A percentile compares a stretch with the other conserved stretches of the same genome.
Conservation (phyloP, 2,888 invertebrate genomes). For the Callimorpha dominula region DNA sequence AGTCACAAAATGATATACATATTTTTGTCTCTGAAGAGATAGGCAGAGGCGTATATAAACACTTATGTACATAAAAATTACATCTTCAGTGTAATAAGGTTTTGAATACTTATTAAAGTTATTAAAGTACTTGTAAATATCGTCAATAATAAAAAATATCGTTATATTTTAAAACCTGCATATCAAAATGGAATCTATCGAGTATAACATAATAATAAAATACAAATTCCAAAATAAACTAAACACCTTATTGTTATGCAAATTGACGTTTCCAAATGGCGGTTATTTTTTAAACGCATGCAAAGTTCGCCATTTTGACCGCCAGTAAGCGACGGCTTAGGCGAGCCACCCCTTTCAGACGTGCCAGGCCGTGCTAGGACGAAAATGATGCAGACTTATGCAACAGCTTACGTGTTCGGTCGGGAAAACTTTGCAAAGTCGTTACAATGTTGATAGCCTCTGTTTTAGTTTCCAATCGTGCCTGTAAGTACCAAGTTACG, state of each 20-base stretch:
- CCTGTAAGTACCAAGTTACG: slow-evolving; percentile 33
- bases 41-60: too few relatives aligned
- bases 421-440: slow-evolving; percentile 55
- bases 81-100: too few relatives aligned
- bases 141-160: too few relatives aligned
- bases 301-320: not conserved
- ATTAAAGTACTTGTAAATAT: too few relatives aligned
- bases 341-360: slow-evolving; percentile 40
- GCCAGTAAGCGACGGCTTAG: slow-evolving; percentile 26
- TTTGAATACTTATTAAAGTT: too few relatives aligned
- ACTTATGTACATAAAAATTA: too few relatives aligned
- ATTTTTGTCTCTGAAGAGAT: too few relatives aligned
- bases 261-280: not conserved
- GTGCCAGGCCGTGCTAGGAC: slow-evolving; percentile 67
- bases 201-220: too few relatives aligned
- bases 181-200: too few relatives aligned
- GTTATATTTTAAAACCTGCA: too few relatives aligned
- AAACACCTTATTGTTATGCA: not conserved
- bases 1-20: too few relatives aligned
- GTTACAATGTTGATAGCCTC: slow-evolving; percentile 42
- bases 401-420: slow-evolving; percentile 51
- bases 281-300: slow-evolving; percentile 8
- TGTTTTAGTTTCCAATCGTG: slow-evolving; percentile 37
- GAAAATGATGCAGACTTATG: slow-evolving; percentile 69
- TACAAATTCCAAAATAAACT: too few relatives aligned